These are phyloP conservation scores for Lasioglossum baleicum DNA, from an alignment of 1,140 invertebrate genomes.

Conservation along the genomic window DNA sequence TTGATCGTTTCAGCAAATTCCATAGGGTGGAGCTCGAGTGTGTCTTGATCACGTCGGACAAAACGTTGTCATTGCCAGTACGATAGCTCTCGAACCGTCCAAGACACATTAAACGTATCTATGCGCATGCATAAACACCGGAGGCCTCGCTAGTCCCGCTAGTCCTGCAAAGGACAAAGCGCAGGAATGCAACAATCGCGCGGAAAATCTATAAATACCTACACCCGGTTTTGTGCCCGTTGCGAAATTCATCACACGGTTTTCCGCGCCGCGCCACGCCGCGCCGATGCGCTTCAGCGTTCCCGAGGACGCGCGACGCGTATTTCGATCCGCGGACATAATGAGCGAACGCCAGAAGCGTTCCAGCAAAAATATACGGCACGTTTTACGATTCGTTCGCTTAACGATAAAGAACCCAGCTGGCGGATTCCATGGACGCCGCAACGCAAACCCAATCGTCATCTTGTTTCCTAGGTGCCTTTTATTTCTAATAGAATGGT, in stretches of 20 bases:
- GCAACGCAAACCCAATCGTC: not conserved
- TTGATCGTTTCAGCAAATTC: too few relatives aligned
- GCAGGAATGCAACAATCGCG: not conserved
- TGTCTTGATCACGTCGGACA: not conserved
- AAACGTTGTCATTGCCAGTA: not conserved
- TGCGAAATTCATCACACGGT: not conserved
- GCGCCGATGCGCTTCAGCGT: too few relatives aligned
- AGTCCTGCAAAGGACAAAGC: conserved; percentile 1
- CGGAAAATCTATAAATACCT: conserved; percentile 5
- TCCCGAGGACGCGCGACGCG: not conserved
- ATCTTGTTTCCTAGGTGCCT: not conserved
- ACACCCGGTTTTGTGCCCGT: not conserved
- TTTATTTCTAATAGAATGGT: not conserved
- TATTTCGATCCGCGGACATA: not conserved
- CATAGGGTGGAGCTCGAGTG: too few relatives aligned
- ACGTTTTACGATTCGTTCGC: not conserved
- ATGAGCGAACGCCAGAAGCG: not conserved
- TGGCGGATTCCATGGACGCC: not conserved
- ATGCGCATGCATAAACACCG: not conserved
- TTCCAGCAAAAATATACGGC: conserved; percentile 6
- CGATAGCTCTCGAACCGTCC: not conserved
- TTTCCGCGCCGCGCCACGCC: too few relatives aligned
- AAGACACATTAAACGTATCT: not conserved
- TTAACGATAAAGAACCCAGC: not conserved
- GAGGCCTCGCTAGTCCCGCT: not conserved